Evolutionary conservation across 2,797 vertebrate species (phyloP).

Genomic region (Silurus aristotelis): DNA sequence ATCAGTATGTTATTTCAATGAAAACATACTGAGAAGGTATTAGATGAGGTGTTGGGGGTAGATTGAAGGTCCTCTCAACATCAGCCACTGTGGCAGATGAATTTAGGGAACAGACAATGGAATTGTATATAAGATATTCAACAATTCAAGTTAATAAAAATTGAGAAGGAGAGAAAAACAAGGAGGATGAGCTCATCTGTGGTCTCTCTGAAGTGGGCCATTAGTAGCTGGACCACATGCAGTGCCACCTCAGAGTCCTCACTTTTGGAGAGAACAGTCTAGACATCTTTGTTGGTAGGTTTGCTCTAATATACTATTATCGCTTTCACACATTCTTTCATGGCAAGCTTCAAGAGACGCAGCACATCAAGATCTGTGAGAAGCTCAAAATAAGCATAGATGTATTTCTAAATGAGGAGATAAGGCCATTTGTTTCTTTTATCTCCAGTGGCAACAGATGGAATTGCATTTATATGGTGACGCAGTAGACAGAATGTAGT

Average conservation of each 20-base stretch:
- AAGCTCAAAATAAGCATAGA: slow-evolving; percentile 25
- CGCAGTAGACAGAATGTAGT: slow-evolving; percentile 23
- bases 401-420: slow-evolving; percentile 25
- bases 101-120: neutral
- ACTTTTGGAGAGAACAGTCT: slow-evolving; percentile 24
- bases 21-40: neutral
- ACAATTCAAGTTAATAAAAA: neutral
- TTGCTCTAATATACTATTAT: slow-evolving; percentile 35
- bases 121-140: neutral
- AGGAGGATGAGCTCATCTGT: neutral
- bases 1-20: neutral
- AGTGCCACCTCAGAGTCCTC: slow-evolving; percentile 20
- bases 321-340: slow-evolving; percentile 35
- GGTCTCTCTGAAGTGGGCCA: slow-evolving; percentile 18
- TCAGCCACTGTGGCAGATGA: neutral
- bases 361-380: slow-evolving; percentile 40
- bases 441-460: slow-evolving; percentile 18
- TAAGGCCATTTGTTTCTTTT: slow-evolving; percentile 40
- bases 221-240: slow-evolving; percentile 33
- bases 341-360: slow-evolving; percentile 15
- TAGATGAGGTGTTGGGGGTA: neutral
- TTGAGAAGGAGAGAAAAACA: neutral
- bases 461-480: slow-evolving; percentile 26
- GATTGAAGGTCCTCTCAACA: neutral
- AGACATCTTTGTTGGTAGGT: slow-evolving; percentile 29